Evolutionary conservation across 37 sponge, comb jelly and placozoan species (phyloP).

Genomic region (Petrosia ficiformis): DNA sequence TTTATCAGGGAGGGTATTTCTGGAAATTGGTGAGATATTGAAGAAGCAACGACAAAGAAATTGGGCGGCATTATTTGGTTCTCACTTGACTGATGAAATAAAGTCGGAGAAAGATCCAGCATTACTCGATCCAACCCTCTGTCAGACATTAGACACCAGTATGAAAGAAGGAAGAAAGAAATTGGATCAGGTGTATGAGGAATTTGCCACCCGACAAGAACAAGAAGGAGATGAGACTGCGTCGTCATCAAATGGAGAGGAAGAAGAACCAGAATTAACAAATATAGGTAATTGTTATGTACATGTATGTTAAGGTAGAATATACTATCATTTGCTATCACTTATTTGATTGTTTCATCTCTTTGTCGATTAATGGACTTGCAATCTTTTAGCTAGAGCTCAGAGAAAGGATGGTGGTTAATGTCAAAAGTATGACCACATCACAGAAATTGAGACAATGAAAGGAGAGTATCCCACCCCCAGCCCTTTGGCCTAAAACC

Average conservation of each 20-base stretch:
- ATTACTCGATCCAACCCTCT: conserved; percentile 13
- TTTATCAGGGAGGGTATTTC: conserved; percentile 49
- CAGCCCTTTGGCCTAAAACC: too few species aligned
- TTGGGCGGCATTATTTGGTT: conserved; percentile 61
- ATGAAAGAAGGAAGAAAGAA: conserved; percentile 28
- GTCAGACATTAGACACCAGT: conserved; percentile 20
- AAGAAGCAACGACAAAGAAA: conserved; percentile 40
- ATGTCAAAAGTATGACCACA: too few species aligned
- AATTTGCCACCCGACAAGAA: conserved; percentile 65
- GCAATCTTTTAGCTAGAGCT: too few species aligned
- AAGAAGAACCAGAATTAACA: conserved; percentile 30
- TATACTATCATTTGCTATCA: too few species aligned
- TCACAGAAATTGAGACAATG: too few species aligned
- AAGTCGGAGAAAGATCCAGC: conserved; percentile 58
- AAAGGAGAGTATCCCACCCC: too few species aligned
- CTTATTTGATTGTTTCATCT: too few species aligned
- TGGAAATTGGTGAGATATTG: conserved; percentile 57
- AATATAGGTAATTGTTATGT: too few species aligned
- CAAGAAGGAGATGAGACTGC: conserved; percentile 15
- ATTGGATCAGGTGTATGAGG: conserved; percentile 44
- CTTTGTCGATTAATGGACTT: too few species aligned
- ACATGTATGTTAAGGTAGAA: too few species aligned
- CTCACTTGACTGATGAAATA: conserved; percentile 62
- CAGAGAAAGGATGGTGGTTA: too few species aligned
- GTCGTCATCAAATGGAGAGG: conserved; percentile 16